These are phyloP conservation scores for Maniola jurtina DNA, from an alignment of 1,140 invertebrate species.

Conservation along the genomic window DNA sequence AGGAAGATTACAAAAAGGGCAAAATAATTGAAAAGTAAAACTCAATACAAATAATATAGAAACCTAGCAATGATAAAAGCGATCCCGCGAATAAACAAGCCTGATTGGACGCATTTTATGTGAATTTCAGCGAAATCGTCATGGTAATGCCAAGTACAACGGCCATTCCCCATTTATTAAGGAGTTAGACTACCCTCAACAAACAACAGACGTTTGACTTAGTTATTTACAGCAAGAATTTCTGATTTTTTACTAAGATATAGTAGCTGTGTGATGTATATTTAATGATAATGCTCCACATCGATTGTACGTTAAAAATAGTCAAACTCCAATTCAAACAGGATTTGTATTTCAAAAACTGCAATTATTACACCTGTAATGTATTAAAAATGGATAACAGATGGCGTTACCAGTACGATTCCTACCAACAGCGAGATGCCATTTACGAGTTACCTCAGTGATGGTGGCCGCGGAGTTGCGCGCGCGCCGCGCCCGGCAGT, in stretches of 20 bases:
- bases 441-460: conserved; percentile 57
- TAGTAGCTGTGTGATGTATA: too few species aligned
- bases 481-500: conserved; percentile 54
- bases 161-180: neutral
- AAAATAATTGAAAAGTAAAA: too few species aligned
- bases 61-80: neutral
- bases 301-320: too few species aligned
- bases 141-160: neutral
- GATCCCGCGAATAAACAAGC: conserved; percentile 5
- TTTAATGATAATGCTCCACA: too few species aligned
- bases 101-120: conserved; percentile 2
- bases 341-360: too few species aligned
- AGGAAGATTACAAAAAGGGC: too few species aligned
- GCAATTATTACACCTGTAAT: too few species aligned
- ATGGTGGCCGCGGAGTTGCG: conserved; percentile 62
- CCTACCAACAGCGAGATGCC: neutral
- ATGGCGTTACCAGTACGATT: conserved; percentile 11
- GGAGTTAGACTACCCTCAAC: neutral
- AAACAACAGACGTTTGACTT: neutral
- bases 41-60: neutral
- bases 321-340: too few species aligned
- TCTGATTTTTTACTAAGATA: too few species aligned
- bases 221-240: neutral
- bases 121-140: neutral
- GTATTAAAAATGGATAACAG: neutral